These are phyloP conservation scores for Seira ritae DNA, from an alignment of 2,888 invertebrate genomes.

Conservation along the genomic window DNA sequence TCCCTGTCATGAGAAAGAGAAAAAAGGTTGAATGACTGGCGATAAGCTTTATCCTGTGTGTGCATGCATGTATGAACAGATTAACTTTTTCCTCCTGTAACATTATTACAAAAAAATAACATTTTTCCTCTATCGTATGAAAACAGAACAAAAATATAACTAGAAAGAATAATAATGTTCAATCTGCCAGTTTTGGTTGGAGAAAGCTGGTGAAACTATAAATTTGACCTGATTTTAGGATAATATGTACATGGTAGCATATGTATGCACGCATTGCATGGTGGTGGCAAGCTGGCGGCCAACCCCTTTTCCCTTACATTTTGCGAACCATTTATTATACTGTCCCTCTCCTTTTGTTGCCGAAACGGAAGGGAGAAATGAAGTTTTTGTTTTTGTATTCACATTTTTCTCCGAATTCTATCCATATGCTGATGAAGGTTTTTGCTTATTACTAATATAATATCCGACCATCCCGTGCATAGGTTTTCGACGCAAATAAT, in stretches of 20 bases:
- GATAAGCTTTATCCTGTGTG: slow-evolving; percentile 44
- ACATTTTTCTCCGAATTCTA: slow-evolving; percentile 8
- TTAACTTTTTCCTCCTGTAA: slow-evolving; percentile 19
- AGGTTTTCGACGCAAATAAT: neutral
- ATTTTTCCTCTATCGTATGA: neutral
- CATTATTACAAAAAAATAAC: slow-evolving; percentile 12
- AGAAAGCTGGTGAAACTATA: neutral
- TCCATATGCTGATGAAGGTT: neutral
- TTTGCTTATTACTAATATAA: neutral
- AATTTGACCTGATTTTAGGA: neutral
- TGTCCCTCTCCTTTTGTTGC: slow-evolving; percentile 31
- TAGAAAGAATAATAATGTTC: neutral
- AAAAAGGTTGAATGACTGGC: slow-evolving; percentile 41
- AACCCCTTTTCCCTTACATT: slow-evolving; percentile 11
- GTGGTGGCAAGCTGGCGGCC: no score
- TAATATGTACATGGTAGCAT: neutral
- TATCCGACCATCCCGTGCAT: neutral
- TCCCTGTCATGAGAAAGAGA: slow-evolving; percentile 24
- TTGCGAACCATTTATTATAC: slow-evolving; percentile 24
- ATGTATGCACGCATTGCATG: neutral
- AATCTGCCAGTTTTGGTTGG: neutral
- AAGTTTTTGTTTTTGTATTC: slow-evolving; percentile 21
- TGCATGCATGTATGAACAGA: slow-evolving; percentile 52
- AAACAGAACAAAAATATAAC: neutral
- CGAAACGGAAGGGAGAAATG: slow-evolving; percentile 26